Evolutionary conservation across 1,140 invertebrate species (phyloP).

Genomic region (Drosophila yakuba): DNA sequence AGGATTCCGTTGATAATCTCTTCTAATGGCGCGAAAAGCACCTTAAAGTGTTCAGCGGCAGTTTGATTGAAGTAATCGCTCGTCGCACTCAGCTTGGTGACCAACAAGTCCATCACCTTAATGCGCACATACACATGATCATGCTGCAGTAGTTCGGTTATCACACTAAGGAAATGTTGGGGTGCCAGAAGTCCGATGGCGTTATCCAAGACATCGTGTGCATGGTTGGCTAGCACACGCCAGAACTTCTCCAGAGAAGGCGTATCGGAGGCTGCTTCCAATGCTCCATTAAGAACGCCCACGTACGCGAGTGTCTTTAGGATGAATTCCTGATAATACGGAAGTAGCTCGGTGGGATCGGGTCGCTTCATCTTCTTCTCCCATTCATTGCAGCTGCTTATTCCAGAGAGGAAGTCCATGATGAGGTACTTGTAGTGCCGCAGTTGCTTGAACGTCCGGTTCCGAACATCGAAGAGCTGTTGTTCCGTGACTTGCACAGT

Average conservation of each 20-base stretch:
- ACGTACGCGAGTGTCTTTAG: conserved; percentile 89
- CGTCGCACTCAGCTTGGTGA: conserved; percentile 90
- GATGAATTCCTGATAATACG: conserved; percentile 88
- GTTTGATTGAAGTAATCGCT: conserved; percentile 87
- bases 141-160: conserved; percentile 89
- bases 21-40: conserved; percentile 87
- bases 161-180: conserved; percentile 90
- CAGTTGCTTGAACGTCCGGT: conserved; percentile 89
- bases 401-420: conserved; percentile 88
- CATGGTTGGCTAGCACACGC: conserved; percentile 90
- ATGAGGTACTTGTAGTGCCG: conserved; percentile 93
- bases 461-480: conserved; percentile 89
- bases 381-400: conserved; percentile 88
- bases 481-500: conserved; percentile 61
- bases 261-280: conserved; percentile 71
- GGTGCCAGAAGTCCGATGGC: conserved; percentile 92
- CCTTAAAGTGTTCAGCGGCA: conserved; percentile 85
- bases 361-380: conserved; percentile 86
- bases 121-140: conserved; percentile 89
- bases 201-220: conserved; percentile 91
- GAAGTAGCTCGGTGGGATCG: conserved; percentile 63
- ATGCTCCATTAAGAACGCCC: conserved; percentile 86
- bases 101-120: conserved; percentile 93
- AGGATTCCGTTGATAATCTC: conserved; percentile 88
- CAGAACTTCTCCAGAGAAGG: conserved; percentile 89